phyloP scores from a whole-genome alignment of 1,140 invertebrate genomes.

The Melipona quadrifasciata region DNA sequence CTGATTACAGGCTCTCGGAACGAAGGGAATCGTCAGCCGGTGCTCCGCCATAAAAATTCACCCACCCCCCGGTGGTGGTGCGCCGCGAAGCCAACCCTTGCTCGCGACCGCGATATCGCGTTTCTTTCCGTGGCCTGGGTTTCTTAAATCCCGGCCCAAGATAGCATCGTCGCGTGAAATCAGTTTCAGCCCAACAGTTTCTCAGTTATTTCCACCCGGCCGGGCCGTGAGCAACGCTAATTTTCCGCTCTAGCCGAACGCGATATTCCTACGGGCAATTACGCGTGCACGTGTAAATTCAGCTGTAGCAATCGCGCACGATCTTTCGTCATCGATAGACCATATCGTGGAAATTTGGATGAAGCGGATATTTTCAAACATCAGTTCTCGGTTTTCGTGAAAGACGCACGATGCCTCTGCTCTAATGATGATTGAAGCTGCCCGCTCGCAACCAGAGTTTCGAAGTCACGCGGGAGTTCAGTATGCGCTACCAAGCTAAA shows the following conservation, averaged over 20 bases:
- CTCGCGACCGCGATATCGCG: slow-evolving; percentile 7
- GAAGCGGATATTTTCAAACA: too few relatives aligned
- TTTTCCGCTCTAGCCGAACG: slow-evolving; percentile 47
- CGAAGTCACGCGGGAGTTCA: too few relatives aligned
- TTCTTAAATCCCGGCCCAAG: slow-evolving; percentile 17
- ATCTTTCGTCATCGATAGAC: too few relatives aligned
- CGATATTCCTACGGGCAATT: slow-evolving; percentile 18
- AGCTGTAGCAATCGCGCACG: too few relatives aligned
- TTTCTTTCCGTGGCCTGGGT: slow-evolving; percentile 20
- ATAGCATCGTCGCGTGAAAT: slow-evolving; percentile 49
- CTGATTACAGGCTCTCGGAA: slow-evolving; percentile 21
- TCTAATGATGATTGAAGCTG: too few relatives aligned
- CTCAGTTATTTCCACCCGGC: slow-evolving; percentile 28
- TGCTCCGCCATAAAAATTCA: slow-evolving; percentile 34
- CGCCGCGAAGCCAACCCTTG: not conserved
- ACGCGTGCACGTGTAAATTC: not conserved
- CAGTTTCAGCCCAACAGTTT: slow-evolving; percentile 4
- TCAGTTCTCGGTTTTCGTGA: too few relatives aligned
- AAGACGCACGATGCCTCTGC: too few relatives aligned
- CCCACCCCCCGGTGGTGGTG: not conserved
- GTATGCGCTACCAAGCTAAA: too few relatives aligned
- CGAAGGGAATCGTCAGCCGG: not conserved
- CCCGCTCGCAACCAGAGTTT: too few relatives aligned
- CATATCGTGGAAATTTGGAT: too few relatives aligned
- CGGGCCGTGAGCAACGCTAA: slow-evolving; percentile 26